Evolutionary conservation across 2,797 vertebrate genomes (phyloP), one percentile per base, ranked within the genome.

Genomic region (Aplochiton taeniatus): DNA sequence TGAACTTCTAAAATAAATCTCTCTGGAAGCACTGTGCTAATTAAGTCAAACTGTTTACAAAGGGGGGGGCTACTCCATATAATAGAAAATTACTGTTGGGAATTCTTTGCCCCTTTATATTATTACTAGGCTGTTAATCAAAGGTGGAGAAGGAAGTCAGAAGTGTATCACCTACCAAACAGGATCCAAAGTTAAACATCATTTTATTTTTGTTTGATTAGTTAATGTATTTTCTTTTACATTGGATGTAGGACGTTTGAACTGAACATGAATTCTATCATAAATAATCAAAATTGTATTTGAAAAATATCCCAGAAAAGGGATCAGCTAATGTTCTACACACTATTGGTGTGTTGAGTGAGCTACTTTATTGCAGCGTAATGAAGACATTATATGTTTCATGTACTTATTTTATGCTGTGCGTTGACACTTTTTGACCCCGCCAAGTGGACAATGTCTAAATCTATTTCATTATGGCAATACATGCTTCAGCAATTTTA

Each of bases 391-490:
- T 4, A 18, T 43, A 42, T 51, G 31, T 31, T 19, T 8, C n/a
- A n/a, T 44, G 31, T 0, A 62, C 14, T 16, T 56, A 10, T n/a
- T 50, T 63, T n/a, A 17, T 70, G n/a, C 65, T 59, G 48, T 41
- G 1, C 54, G 31, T 42, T 31, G 65, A 57, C 49, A 63, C 57
- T 7, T 5, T 56, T 19, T 19, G 55, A 77, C 48, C 18, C 8
- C 0, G 44, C 49, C 46, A 63, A 57, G 11, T 63, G 49, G 20
- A 13, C 54, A 55, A 45, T 47, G 19, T 54, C 13, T 13, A 17
- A 20, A 72, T 81, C 13, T 48, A 73, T 78, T 64, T 79, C 62
- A 45, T 68, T 52, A 42, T 48, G 11, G 11, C 66, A 41, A 51
- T 18, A 9, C 2, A 65, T 63, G 50, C 18, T 63, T 65, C 19